Evolutionary conservation across 2,888 invertebrate genomes (phyloP).

Genomic region (Drosophila melanosoma): DNA sequence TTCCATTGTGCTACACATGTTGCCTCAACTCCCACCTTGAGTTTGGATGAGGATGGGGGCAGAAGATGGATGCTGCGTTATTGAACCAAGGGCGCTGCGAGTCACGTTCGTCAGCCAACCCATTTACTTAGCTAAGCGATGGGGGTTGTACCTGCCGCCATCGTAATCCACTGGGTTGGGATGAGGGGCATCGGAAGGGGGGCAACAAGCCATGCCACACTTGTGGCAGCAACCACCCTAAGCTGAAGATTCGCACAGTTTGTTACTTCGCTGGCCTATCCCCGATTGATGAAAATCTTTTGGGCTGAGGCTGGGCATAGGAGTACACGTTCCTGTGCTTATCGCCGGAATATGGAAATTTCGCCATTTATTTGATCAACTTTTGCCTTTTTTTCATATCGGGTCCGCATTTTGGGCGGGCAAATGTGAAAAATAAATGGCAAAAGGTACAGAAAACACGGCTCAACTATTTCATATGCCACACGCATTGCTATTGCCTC

Average conservation of each 20-base stretch:
- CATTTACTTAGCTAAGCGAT: slow-evolving; percentile 80
- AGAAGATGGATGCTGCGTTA: slow-evolving; percentile 39
- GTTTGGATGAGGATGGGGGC: slow-evolving; percentile 18
- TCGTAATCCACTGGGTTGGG: slow-evolving; percentile 22
- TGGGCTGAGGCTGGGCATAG: slow-evolving; percentile 32
- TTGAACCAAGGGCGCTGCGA: slow-evolving; percentile 56
- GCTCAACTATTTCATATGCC: slow-evolving; percentile 77
- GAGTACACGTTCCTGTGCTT: slow-evolving; percentile 68
- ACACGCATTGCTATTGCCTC: slow-evolving; percentile 51
- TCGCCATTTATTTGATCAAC: slow-evolving; percentile 79
- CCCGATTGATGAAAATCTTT: slow-evolving; percentile 76
- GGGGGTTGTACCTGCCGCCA: slow-evolving; percentile 76
- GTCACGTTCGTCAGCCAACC: slow-evolving; percentile 80
- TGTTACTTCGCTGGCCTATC: slow-evolving; percentile 61
- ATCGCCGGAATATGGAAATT: slow-evolving; percentile 79
- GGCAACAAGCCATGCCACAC: slow-evolving; percentile 14
- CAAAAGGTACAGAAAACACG: slow-evolving; percentile 65
- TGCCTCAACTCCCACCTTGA: slow-evolving; percentile 19
- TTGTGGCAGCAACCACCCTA: slow-evolving; percentile 32
- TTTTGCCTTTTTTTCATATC: slow-evolving; percentile 78
- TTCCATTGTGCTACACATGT: slow-evolving; percentile 48
- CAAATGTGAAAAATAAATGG: slow-evolving; percentile 65
- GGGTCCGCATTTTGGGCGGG: slow-evolving; percentile 28
- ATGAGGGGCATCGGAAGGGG: slow-evolving; percentile 3
- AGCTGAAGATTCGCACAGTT: slow-evolving; percentile 63